A percentile compares a stretch with the other conserved stretches of the same genome.
Conservation (phyloP, 2,113 vertebrate species). For the Dryoscopus gambensis region DNA sequence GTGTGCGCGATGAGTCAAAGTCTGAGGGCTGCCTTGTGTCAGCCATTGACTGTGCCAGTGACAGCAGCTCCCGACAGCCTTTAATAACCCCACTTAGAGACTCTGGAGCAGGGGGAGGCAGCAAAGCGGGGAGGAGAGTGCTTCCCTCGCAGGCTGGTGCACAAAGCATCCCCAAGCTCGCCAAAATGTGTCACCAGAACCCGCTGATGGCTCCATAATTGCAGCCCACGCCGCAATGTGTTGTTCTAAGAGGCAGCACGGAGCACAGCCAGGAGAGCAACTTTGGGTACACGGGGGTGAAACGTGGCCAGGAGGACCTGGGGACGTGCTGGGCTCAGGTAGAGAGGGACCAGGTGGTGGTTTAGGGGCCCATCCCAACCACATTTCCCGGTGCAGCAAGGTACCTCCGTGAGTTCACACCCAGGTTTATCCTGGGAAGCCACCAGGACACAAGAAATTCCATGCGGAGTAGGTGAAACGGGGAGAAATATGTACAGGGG, state of each 20-base stretch:
- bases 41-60: constrained; percentile 41
- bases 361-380: background rate
- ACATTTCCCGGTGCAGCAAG: rapidly evolving
- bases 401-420: rapidly evolving
- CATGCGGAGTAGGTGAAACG: background rate
- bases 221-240: background rate
- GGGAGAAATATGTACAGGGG: background rate
- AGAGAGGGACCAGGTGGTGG: background rate
- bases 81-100: constrained; percentile 20
- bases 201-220: background rate
- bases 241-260: background rate
- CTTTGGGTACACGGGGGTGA: rapidly evolving
- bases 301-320: rapidly evolving
- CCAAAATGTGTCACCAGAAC: background rate
- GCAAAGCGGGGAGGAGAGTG: background rate
- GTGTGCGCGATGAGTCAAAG: constrained; percentile 42
- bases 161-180: background rate
- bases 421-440: background rate
- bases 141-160: background rate
- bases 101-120: background rate
- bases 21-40: constrained; percentile 54
- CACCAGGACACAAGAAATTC: background rate
- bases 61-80: constrained; percentile 35
- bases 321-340: background rate
- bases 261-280: background rate